A percentile compares a stretch with the other conserved stretches of the same genome.
These are phyloP conservation scores for Mus spretus DNA, from an alignment of 2,797 vertebrate species.

Conservation along the genomic window DNA sequence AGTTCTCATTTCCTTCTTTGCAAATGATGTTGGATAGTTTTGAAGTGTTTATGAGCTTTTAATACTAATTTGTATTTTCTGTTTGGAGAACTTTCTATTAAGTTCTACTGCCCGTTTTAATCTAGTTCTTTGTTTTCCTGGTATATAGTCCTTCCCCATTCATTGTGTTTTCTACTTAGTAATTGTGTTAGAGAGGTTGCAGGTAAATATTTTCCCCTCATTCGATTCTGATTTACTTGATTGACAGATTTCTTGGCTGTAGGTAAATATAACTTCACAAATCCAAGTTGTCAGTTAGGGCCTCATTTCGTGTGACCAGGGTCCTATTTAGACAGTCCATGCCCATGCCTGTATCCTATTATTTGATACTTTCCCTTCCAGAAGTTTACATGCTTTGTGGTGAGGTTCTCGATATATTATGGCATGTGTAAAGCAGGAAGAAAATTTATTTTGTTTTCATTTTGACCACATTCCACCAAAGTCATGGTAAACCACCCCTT, in stretches of 20 bases:
- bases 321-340: not conserved
- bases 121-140: not conserved
- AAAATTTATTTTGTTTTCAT: constrained; percentile 40
- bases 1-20: not conserved
- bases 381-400: not conserved
- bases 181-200: not conserved
- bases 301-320: not conserved
- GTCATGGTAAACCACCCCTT: not conserved
- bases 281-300: not conserved
- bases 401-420: not conserved
- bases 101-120: not conserved
- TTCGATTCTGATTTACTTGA: not conserved
- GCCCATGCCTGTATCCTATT: not conserved
- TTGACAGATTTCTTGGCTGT: not conserved
- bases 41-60: not conserved
- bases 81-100: not conserved
- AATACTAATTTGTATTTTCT: not conserved
- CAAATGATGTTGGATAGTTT: not conserved
- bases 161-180: not conserved
- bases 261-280: not conserved
- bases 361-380: not conserved
- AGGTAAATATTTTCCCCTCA: not conserved
- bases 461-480: constrained; percentile 23
- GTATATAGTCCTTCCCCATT: accelerated
- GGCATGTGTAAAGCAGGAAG: not conserved